Base-by-base conservation (phyloP, 1,140 invertebrate species). In the Potamilus streckersoni region DNA sequence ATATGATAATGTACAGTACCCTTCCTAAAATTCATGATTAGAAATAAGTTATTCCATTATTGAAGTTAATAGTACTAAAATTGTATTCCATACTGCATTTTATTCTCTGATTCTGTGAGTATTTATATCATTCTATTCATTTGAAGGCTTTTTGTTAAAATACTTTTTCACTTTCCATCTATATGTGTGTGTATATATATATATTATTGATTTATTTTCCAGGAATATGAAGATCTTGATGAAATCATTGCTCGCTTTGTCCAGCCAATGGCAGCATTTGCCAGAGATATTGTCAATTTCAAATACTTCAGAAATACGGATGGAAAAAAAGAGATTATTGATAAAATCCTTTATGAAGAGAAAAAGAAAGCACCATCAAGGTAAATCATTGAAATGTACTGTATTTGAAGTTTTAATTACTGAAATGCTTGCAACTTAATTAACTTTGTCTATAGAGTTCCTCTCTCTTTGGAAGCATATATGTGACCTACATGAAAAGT, bases 221-320 rank as follows among this genome's bases (percentile, higher is more conserved):
- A 92, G 84, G 95, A 98, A 84, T 99, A 97, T 90, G 98, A 99
- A 92, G 98, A 99, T 91, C 90, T 99, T 19, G 98, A 99, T 91
- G 98, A 99, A 94, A 99, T 99, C 65, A 96, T 99, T 59, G 97
- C 98, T 0, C 93, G 97, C 16, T 93, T 98, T 89, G 94, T 99
- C 11, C 97, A 95, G 80, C 98, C 98, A 0, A 98, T 99, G 96
- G 97, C 98, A 5, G 92, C 93, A 0, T 94, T 95, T 86, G 96
- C 96, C 1, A 92, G 96, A 1, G 98, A 99, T 86, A 92, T 99
- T 49, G 90, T 98, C 17, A 93, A 94, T 27, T 98, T 97, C 88
- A 97, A 97, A 86, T 98, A 98, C 86, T 98, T 94, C 87, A 94
- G 94, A 82, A 91, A 94, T 65, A 90, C 93, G 17, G 92, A 93